These are phyloP conservation scores for Papilio machaon DNA, from an alignment of 1,140 invertebrate genomes.

Conservation along the genomic window DNA sequence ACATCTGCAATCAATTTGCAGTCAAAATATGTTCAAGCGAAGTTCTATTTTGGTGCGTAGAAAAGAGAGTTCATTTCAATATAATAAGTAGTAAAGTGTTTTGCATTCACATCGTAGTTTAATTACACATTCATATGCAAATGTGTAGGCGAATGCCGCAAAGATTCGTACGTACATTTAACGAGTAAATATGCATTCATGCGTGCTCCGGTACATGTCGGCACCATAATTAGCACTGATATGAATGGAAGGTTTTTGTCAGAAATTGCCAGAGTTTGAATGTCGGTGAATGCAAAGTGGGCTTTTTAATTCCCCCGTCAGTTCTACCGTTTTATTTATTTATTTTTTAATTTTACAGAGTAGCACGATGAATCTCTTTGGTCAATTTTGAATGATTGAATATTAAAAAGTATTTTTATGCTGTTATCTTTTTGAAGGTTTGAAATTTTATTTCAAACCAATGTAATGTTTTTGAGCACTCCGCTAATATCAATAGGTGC, in stretches of 20 bases:
- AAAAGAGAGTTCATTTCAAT: slow-evolving; percentile 25
- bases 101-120: slow-evolving; percentile 55
- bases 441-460: background rate
- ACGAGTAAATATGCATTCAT: slow-evolving; percentile 72
- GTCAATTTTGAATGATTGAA: slow-evolving; percentile 18
- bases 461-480: background rate
- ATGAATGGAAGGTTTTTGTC: slow-evolving; percentile 71
- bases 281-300: slow-evolving; percentile 53
- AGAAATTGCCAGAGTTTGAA: slow-evolving; percentile 55
- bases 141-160: slow-evolving; percentile 70
- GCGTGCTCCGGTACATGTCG: slow-evolving; percentile 69
- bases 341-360: slow-evolving; percentile 40
- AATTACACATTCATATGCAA: slow-evolving; percentile 82
- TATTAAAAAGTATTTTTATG: background rate
- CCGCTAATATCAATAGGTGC: background rate
- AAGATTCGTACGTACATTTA: slow-evolving; percentile 72
- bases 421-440: background rate
- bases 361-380: background rate
- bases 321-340: slow-evolving; percentile 44
- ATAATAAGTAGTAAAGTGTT: slow-evolving; percentile 19
- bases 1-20: slow-evolving; percentile 37
- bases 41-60: background rate
- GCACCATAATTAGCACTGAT: slow-evolving; percentile 74
- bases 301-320: slow-evolving; percentile 44
- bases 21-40: slow-evolving; percentile 18